A percentile compares a stretch with the other conserved stretches of the same genome.
phyloP scores from a whole-genome alignment of 2,113 vertebrate species.

The Malurus cyaneus region DNA sequence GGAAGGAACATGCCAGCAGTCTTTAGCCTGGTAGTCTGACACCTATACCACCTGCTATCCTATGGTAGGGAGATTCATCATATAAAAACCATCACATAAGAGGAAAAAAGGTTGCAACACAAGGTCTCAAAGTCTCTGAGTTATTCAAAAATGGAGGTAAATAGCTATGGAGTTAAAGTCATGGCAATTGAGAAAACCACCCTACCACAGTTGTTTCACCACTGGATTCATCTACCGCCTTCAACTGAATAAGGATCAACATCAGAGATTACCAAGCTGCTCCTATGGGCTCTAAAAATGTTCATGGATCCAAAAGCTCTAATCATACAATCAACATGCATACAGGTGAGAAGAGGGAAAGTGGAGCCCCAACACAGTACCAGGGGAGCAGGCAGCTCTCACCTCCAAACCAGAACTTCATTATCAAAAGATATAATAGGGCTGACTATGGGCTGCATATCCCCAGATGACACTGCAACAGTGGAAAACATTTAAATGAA shows the following conservation, averaged over 20 bases:
- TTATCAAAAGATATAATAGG: background rate
- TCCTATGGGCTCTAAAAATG: background rate
- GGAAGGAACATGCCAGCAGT: background rate
- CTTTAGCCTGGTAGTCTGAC: background rate
- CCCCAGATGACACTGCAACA: background rate
- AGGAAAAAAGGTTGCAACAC: background rate
- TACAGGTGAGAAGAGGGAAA: background rate
- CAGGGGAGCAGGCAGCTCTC: background rate
- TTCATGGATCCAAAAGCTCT: background rate
- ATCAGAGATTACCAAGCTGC: background rate
- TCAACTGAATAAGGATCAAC: background rate
- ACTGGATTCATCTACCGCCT: background rate
- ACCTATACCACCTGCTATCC: background rate
- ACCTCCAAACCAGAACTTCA: background rate
- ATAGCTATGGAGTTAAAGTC: background rate
- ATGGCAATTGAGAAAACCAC: background rate
- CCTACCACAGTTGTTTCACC: background rate
- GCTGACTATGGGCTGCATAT: background rate
- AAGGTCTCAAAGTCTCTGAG: background rate
- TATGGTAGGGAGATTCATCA: background rate
- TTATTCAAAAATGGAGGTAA: background rate
- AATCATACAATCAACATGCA: background rate
- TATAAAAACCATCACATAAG: background rate
- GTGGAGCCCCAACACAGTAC: background rate
- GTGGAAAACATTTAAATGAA: background rate